Evolutionary conservation across 2,797 vertebrate species (phyloP).

Genomic region (Streptopelia turtur): DNA sequence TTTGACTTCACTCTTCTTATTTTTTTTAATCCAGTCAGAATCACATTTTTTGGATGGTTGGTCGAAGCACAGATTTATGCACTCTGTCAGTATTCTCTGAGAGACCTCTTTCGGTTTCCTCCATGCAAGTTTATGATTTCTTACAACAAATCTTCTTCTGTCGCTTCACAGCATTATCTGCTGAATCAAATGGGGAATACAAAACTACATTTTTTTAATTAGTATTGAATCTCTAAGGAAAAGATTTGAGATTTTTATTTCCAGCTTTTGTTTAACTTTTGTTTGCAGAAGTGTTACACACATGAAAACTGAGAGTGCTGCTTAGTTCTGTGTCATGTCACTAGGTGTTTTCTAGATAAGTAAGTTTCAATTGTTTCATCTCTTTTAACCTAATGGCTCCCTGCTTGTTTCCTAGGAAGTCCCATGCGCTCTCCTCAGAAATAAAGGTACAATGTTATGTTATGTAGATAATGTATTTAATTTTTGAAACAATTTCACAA

Average conservation of each 20-base stretch:
- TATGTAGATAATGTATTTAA: background rate
- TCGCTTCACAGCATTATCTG: background rate
- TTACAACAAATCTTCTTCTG: background rate
- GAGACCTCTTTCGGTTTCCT: background rate
- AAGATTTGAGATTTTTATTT: background rate
- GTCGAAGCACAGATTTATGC: background rate
- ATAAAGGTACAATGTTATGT: conserved; percentile 84
- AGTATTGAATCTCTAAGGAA: background rate
- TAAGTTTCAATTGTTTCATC: background rate
- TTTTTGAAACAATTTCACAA: background rate
- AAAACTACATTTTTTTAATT: background rate
- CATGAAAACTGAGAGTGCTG: background rate
- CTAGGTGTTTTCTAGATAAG: background rate
- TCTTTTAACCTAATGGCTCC: conserved; percentile 5
- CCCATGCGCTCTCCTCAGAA: conserved; percentile 89
- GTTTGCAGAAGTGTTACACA: background rate
- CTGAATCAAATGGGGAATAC: background rate
- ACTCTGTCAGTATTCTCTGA: background rate
- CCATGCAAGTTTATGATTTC: background rate
- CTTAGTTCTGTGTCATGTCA: background rate
- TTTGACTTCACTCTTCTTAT: background rate
- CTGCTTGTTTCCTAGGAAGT: conserved; percentile 86
- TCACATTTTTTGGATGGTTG: background rate
- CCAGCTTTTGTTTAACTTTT: background rate
- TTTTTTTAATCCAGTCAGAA: background rate